Evolutionary conservation across 2,888 invertebrate species (phyloP).

Genomic region (Crossocerus cetratus): DNA sequence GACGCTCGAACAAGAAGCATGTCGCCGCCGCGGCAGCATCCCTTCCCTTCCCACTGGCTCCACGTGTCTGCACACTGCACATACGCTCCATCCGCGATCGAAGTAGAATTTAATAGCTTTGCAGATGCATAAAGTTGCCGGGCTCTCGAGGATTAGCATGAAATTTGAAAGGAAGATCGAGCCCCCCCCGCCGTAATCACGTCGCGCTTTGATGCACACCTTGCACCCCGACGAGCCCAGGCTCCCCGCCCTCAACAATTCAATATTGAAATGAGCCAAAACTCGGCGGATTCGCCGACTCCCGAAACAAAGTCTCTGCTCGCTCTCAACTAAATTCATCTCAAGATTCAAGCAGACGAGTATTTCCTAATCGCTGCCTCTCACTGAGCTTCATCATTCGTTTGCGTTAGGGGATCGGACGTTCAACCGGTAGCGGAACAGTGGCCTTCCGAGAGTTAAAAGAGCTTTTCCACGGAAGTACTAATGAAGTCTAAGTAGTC

Average conservation of each 20-base stretch:
- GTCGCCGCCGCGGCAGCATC: too few relatives aligned
- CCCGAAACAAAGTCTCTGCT: background rate
- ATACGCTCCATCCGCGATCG: background rate
- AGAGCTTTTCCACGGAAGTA: background rate
- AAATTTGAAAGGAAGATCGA: slow-evolving; percentile 41
- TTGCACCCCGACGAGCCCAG: slow-evolving; percentile 8
- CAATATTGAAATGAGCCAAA: slow-evolving; percentile 33
- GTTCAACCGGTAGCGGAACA: background rate
- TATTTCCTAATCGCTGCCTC: too few relatives aligned
- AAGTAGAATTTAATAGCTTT: slow-evolving; percentile 26
- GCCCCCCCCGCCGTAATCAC: background rate
- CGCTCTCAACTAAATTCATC: background rate
- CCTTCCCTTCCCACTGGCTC: too few relatives aligned
- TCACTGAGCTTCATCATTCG: too few relatives aligned
- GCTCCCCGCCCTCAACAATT: slow-evolving; percentile 29
- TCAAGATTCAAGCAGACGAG: too few relatives aligned
- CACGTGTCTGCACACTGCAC: too few relatives aligned
- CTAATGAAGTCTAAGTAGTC: too few relatives aligned
- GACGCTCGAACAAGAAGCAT: too few relatives aligned
- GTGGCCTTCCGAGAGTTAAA: background rate
- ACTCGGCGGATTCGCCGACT: slow-evolving; percentile 29
- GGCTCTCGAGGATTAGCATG: slow-evolving; percentile 36
- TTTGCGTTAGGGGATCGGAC: background rate
- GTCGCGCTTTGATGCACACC: slow-evolving; percentile 22
- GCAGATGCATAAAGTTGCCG: slow-evolving; percentile 28